phyloP scores from a whole-genome alignment of 2,113 vertebrate genomes.

The Dicerorhinus sumatrensis region DNA sequence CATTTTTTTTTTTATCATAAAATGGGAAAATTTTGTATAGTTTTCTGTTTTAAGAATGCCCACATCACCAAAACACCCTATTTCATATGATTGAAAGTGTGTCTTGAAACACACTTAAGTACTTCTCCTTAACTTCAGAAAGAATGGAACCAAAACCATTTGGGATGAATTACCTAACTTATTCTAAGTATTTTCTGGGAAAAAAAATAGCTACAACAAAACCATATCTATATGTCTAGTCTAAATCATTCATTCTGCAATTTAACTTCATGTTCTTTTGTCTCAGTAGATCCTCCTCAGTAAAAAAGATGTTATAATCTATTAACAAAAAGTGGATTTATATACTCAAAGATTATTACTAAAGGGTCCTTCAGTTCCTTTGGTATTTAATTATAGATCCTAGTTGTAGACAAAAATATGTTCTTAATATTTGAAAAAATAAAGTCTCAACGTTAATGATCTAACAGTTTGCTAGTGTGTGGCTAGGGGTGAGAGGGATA shows the following conservation, averaged over 20 bases:
- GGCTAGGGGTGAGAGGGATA: neutral
- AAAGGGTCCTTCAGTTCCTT: neutral
- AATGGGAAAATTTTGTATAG: neutral
- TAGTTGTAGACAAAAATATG: neutral
- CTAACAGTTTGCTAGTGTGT: neutral
- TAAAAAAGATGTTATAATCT: neutral
- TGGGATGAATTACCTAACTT: conserved; percentile 27
- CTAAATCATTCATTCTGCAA: neutral
- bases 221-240: neutral
- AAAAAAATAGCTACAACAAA: neutral
- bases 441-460: neutral
- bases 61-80: neutral
- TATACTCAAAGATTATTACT: conserved; percentile 29
- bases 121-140: conserved; percentile 19
- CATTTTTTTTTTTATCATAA: neutral
- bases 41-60: conserved; percentile 19
- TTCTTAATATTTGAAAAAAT: neutral
- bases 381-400: neutral
- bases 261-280: conserved; percentile 17
- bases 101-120: neutral
- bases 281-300: neutral
- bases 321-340: neutral
- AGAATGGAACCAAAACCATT: neutral
- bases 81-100: conserved; percentile 45
- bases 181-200: conserved; percentile 16